phyloP scores from a whole-genome alignment of 2,888 invertebrate genomes.

The Athrips mouffetella region DNA sequence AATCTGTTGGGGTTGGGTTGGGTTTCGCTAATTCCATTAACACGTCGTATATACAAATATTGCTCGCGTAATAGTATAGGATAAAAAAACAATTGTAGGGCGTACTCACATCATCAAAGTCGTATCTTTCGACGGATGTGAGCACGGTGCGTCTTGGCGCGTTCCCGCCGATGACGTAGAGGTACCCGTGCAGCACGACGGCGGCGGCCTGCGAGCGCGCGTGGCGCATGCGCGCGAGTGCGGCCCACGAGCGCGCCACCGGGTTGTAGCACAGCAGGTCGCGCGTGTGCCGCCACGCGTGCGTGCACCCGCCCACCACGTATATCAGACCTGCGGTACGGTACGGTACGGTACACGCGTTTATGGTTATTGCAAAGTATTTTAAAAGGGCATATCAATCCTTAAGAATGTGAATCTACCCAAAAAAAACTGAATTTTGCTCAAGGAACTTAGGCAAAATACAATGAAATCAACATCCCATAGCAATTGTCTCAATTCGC shows the following conservation, averaged over 20 bases:
- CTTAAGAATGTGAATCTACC: no score
- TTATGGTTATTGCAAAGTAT: no score
- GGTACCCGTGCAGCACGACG: slow-evolving; percentile 87
- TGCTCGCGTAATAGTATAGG: no score
- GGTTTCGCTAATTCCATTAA: no score
- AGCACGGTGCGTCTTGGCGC: slow-evolving; percentile 89
- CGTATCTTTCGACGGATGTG: slow-evolving; percentile 89
- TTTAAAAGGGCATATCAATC: no score
- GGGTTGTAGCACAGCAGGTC: slow-evolving; percentile 90
- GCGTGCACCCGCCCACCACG: slow-evolving; percentile 93
- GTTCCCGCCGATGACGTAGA: slow-evolving; percentile 94
- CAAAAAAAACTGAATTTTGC: no score
- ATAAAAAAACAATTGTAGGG: background rate
- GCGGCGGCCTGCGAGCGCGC: slow-evolving; percentile 94
- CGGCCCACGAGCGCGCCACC: slow-evolving; percentile 87
- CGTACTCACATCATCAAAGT: slow-evolving; percentile 82
- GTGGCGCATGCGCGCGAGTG: slow-evolving; percentile 86
- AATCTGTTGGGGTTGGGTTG: no score
- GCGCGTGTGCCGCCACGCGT: slow-evolving; percentile 86
- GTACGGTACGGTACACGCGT: no score
- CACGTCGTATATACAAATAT: no score
- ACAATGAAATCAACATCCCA: no score
- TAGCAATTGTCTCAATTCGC: no score
- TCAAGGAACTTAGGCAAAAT: no score
- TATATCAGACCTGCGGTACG: slow-evolving; percentile 85